Percentiles rank a stretch among this genome's conserved stretches.
Evolutionary conservation across 2,113 vertebrate species (phyloP).

Genomic region (Eira barbara): DNA sequence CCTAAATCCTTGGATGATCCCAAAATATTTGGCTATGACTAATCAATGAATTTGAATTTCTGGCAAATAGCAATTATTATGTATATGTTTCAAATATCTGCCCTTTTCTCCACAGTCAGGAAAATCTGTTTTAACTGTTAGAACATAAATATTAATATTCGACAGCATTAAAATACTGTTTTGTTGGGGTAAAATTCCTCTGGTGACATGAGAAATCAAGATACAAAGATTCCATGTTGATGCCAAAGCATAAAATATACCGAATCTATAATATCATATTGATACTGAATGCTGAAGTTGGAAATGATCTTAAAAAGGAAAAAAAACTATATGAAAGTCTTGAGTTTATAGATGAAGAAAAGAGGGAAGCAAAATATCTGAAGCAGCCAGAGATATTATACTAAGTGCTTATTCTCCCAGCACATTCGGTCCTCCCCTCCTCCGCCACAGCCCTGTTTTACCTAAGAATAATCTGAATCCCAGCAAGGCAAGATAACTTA

Average conservation of each 20-base stretch:
- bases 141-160: conserved; percentile 28
- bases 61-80: conserved; percentile 28
- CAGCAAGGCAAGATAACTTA: not conserved
- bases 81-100: conserved; percentile 21
- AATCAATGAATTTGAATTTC: conserved; percentile 65
- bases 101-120: not conserved
- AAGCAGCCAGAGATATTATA: not conserved
- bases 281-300: not conserved
- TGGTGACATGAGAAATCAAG: conserved; percentile 24
- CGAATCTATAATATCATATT: not conserved
- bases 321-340: not conserved
- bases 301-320: not conserved
- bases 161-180: not conserved
- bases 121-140: conserved; percentile 46
- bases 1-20: conserved; percentile 53
- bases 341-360: not conserved
- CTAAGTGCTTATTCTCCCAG: not conserved
- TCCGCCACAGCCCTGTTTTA: not conserved
- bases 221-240: not conserved
- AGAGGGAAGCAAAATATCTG: not conserved
- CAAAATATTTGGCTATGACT: conserved; percentile 60
- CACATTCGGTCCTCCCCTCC: not conserved
- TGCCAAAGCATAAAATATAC: conserved; percentile 15
- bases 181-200: not conserved
- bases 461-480: not conserved